Evolutionary conservation across 2,888 invertebrate species (phyloP), one percentile per base, ranked within the genome.

Genomic region (Drosophila falleni): DNA sequence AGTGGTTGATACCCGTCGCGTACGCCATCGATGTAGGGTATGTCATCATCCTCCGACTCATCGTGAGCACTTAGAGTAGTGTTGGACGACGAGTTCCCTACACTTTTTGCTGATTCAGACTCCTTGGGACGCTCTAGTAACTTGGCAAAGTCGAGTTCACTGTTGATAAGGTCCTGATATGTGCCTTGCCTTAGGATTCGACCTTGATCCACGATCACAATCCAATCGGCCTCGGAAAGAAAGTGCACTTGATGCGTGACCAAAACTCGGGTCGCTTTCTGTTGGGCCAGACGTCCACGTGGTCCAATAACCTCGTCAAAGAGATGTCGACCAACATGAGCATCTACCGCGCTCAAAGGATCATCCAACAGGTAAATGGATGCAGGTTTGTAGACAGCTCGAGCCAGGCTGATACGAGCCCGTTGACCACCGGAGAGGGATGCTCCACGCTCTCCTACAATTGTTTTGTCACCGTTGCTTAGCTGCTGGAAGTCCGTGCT

Each of bases 201-300:
- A 0, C 93, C 96, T 81, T 95, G 94, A 75, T 95, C 94, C 39
- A 96, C 91, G 56, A 95, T 93, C 15, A 95, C 93, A 71, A 96
- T 94, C 78, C 93, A 93, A 91, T 95, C 94, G 2, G 94, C 95
- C 69, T 94, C 92, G 59, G 94, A 94, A 0, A 96, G 92, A 81
- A 95, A 96, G 87, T 97, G 97, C 10, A 96, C 92, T 90, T 97
- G 97, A 93, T 97, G 97, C 0, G 97, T 97, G 19, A 96, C 95
- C 1, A 97, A 93, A 51, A 97, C 93, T 23, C 95, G 93, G 0
- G 96, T 95, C 0, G 91, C 90, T 47, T 90, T 91, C 89, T 96
- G 95, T 16, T 94, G 93, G 39, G 94, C 94, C 65, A 94, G 81
- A 56, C 93, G 93, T 1, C 93, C 93, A 49, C 91, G 92, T 6